These are phyloP conservation scores for Oscheius sp. DNA, from an alignment of 1,140 invertebrate genomes.

Conservation along the genomic window DNA sequence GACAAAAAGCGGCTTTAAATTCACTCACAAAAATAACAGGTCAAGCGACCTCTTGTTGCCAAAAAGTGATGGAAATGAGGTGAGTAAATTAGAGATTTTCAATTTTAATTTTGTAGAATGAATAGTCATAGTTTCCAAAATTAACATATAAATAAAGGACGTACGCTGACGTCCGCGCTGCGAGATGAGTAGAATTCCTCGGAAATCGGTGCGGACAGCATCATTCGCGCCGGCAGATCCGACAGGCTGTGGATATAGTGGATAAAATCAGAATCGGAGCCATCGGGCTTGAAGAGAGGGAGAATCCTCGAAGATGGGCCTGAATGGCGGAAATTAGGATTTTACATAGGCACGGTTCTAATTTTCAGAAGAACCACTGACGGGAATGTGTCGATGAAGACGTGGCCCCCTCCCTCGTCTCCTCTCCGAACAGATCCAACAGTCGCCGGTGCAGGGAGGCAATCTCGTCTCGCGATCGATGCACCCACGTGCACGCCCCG, in stretches of 20 bases:
- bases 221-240: conserved; percentile 27
- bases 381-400: too few species aligned
- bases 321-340: too few species aligned
- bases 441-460: conserved; percentile 16
- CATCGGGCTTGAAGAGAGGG: conserved; percentile 12
- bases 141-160: background rate
- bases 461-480: conserved; percentile 6
- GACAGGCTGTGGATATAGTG: conserved; percentile 24
- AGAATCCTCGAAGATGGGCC: too few species aligned
- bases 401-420: conserved; percentile 4
- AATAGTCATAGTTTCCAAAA: background rate
- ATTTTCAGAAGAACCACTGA: too few species aligned
- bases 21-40: too few species aligned
- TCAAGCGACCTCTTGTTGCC: too few species aligned
- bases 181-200: conserved; percentile 22
- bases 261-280: background rate
- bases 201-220: conserved; percentile 13
- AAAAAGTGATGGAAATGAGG: too few species aligned
- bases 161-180: background rate
- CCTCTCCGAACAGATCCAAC: conserved; percentile 25
- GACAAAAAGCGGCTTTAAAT: too few species aligned
- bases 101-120: too few species aligned
- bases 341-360: too few species aligned
- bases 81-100: too few species aligned
- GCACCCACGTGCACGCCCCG: conserved; percentile 13